Base-by-base conservation (phyloP, 1,140 invertebrate genomes). In the Caenorhabditis brenneri region DNA sequence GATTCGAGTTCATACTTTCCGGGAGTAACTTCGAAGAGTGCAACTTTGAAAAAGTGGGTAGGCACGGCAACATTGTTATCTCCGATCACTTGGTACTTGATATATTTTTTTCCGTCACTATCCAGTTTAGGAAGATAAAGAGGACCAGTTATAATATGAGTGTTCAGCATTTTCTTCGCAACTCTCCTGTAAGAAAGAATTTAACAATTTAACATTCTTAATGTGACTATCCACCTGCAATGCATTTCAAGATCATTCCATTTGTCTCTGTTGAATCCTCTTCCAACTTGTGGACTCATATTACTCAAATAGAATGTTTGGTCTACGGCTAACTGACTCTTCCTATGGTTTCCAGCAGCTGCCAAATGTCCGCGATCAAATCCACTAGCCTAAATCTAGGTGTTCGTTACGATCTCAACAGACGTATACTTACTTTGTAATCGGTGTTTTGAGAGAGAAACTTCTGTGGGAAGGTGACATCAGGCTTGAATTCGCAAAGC, bases 291-390 rank as follows among this genome's bases (percentile, higher is more conserved):
- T 15, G 97, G 97, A 46, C 96, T 94, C 93, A 99, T 98, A 91
- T 99, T 99, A 0, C 95, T 95, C 0, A 99, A 92, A 81, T 94
- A 93, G 90, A 99, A 99, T 9, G 97, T 99, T 90, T 99, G 94
- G 51, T 96, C 94, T 31, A 96, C 93, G 90, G 95, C 93, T 87
- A 93, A 93, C 90, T 97, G 96, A 86, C 92, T 91, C 2, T 93
- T 88, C 78, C 94, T 93, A 91, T 99, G 97, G 92, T 99, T 99
- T 0, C 95, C 96, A 19, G 97, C 97, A 16, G 97, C 96, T n/a
- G 97, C 97, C 91, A 99, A 93, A 92, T 99, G 97, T 0, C 97
- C 97, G 83, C 95, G 92, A 92, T 99, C 97, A 92, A 95, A 99
- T 0, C 97, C 97, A 88, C 95, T 96, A 1, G 93, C 92, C 89